phyloP scores from a whole-genome alignment of 30 jellyfish, hydroid and myxozoan species.

The Mastigias papua region DNA sequence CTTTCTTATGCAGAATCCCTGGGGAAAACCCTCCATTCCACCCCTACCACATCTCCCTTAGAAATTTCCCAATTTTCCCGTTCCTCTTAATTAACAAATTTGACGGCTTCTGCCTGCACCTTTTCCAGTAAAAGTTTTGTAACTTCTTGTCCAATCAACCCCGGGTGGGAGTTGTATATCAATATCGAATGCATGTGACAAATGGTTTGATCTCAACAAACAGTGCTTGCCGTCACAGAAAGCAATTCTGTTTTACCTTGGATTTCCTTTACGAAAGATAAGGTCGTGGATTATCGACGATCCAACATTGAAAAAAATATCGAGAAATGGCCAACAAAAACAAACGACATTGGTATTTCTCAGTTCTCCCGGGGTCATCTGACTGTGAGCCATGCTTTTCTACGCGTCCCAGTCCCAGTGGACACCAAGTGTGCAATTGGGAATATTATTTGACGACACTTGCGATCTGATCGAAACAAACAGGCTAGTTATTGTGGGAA shows the following conservation, averaged over 20 bases:
- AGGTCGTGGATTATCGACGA: not conserved
- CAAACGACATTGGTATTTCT: constrained; percentile 11
- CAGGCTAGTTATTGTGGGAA: not conserved
- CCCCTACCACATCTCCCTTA: too few species aligned
- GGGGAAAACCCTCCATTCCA: too few species aligned
- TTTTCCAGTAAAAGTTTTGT: too few species aligned
- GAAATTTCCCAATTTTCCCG: too few species aligned
- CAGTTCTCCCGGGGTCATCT: not conserved
- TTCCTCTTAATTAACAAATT: too few species aligned
- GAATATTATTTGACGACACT: not conserved
- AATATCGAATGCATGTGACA: constrained; percentile 1
- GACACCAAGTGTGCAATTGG: not conserved
- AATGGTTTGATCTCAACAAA: constrained; percentile 17
- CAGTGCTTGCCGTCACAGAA: not conserved
- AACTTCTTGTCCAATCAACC: too few species aligned
- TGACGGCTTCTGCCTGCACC: too few species aligned
- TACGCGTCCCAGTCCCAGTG: not conserved
- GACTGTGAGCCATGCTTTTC: not conserved
- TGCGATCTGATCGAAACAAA: not conserved
- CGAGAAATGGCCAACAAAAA: constrained; percentile 23
- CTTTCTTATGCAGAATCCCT: too few species aligned
- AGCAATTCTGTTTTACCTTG: constrained; percentile 6
- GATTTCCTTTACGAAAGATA: constrained; percentile 22
- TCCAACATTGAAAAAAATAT: not conserved
- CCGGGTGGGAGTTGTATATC: too few species aligned